Evolutionary conservation across 2,888 invertebrate species (phyloP).

Genomic region (Agrochola litura): DNA sequence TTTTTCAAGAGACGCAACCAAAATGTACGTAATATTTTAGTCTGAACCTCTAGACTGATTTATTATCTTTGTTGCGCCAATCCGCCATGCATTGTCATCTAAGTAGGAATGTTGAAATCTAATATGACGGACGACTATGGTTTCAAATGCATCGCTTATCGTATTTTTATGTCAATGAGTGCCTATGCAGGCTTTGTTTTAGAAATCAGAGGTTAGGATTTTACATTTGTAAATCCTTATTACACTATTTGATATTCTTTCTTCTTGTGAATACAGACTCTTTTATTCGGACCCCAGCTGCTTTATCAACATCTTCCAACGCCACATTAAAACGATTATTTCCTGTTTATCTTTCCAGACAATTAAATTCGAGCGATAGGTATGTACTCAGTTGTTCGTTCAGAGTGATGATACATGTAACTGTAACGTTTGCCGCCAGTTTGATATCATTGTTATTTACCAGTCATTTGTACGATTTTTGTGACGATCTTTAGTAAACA

Average conservation of each 20-base stretch:
- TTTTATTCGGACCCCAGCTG: not conserved
- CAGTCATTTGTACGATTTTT: constrained; percentile 35
- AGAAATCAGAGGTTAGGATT: not conserved
- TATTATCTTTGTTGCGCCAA: constrained; percentile 41
- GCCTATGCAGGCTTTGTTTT: constrained; percentile 4
- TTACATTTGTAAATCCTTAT: not conserved
- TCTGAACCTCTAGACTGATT: constrained; percentile 49
- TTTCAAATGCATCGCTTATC: constrained; percentile 42
- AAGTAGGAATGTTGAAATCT: constrained; percentile 52
- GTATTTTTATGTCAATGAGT: not conserved
- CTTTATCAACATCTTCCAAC: constrained; percentile 12
- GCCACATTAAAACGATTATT: constrained; percentile 29
- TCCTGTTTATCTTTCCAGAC: constrained; percentile 59
- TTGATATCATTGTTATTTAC: constrained; percentile 51
- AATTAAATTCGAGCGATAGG: constrained; percentile 49
- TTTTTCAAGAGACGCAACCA: constrained; percentile 29
- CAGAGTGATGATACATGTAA: constrained; percentile 33
- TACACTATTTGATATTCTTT: not conserved
- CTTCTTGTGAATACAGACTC: not conserved
- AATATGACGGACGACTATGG: constrained; percentile 31
- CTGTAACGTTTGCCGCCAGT: constrained; percentile 33
- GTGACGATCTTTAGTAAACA: constrained; percentile 36
- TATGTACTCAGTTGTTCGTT: constrained; percentile 47
- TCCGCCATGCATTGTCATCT: constrained; percentile 27
- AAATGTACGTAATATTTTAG: constrained; percentile 41